Evolutionary conservation across 2,113 vertebrate species (phyloP), one percentile per base, ranked within the genome.

Genomic region (Protobothrops flavoviridis): DNA sequence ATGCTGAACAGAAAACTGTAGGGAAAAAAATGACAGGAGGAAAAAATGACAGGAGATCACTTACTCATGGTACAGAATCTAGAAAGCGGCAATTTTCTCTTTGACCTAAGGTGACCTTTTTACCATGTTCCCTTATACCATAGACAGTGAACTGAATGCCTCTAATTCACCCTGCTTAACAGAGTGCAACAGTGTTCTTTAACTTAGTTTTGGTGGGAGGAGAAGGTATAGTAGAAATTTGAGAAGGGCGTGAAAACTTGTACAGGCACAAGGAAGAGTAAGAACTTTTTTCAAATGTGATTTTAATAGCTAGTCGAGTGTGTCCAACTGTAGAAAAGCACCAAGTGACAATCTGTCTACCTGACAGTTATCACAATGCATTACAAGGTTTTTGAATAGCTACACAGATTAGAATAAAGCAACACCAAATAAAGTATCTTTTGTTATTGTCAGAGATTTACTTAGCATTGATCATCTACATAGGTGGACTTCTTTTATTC

Each of bases 171-270:
- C 95, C 96, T 97, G 97, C 95, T 97, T 97, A 98, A 94, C 96
- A 97, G 97, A 98, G 97, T 97, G 97, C 97, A 97, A 88, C 97
- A 97, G 90, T 97, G 95, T 96, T 96, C 97, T 98, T 98, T 98
- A 98, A 98, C 98, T 98, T 98, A 98, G 96, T 97, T 98, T 98
- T 98, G 97, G 98, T 98, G 98, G 98, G 97, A 98, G 97, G 98
- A 98, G 98, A 98, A 98, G 97, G 98, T 95, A 88, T 56, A 45
- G 95, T 96, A 96, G 96, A 96, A 94, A 93, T 98, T 98, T 98
- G 98, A 98, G 98, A 98, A 98, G 98, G 98, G 98, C 96, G 97
- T 97, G 96, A 97, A 97, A 97, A 97, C 95, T 97, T 96, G 91
- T 96, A 96, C 94, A 93, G 95, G 85, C 97, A 97, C 97, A 96